A percentile compares a stretch with the other conserved stretches of the same genome.
Conservation (phyloP, 2,113 vertebrate genomes). For the Nettapus auritus region DNA sequence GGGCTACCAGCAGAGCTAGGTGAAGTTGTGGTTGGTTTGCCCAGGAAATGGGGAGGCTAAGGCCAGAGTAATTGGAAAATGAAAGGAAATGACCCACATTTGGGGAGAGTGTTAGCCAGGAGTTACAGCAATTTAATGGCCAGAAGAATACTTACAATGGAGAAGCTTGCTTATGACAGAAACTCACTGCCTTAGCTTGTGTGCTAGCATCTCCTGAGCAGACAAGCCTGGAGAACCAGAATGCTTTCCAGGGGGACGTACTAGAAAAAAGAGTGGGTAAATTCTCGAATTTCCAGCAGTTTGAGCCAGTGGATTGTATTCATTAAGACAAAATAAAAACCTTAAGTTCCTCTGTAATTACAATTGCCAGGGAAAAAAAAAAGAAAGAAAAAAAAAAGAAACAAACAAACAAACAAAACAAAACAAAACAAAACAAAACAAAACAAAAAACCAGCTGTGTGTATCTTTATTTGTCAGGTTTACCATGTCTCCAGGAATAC, state of each 20-base stretch:
- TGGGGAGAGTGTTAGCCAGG: not conserved
- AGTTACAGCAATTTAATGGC: not conserved
- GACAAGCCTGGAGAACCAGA: not conserved
- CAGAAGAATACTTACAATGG: not conserved
- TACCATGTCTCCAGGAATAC: conserved; percentile 92
- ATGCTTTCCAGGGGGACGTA: not conserved
- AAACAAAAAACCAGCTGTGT: not conserved
- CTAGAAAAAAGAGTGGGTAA: not conserved
- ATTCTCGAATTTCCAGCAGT: not conserved
- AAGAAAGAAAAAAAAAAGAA: no score
- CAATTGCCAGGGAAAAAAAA: not conserved
- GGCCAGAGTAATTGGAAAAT: not conserved
- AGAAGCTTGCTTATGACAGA: not conserved
- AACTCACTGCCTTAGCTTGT: not conserved
- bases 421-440: conserved; percentile 32
- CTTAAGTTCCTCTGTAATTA: not conserved
- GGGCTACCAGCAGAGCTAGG: not conserved
- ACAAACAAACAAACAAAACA: conserved; percentile 28
- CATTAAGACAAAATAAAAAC: conserved; percentile 35
- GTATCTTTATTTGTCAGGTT: conserved; percentile 77
- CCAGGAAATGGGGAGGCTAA: not conserved
- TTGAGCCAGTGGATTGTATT: not conserved
- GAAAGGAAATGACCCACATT: not conserved
- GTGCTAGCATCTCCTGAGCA: not conserved
- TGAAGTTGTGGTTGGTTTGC: conserved; percentile 3